A percentile compares a stretch with the other conserved stretches of the same genome.
Evolutionary conservation across 2,888 invertebrate species (phyloP).

Genomic region (Bombylius major): DNA sequence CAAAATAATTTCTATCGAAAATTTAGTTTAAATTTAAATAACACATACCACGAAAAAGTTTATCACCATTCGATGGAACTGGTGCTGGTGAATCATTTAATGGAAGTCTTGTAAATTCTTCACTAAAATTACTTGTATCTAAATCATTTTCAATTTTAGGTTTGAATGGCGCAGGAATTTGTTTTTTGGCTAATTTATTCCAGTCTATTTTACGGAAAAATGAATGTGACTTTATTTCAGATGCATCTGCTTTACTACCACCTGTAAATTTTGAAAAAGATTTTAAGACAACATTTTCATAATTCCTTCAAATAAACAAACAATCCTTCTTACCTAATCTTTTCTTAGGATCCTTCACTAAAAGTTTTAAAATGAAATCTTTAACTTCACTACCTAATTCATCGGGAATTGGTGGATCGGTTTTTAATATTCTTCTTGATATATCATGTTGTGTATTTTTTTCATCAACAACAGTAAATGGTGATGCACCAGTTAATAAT

Average conservation of each 20-base stretch:
- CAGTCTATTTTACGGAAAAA: conserved; percentile 79
- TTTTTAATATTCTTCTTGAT: conserved; percentile 77
- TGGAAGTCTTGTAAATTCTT: conserved; percentile 88
- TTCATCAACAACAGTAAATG: conserved; percentile 92
- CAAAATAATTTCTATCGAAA: background rate
- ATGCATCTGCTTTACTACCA: conserved; percentile 71
- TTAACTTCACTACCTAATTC: conserved; percentile 54
- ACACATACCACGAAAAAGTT: conserved; percentile 63
- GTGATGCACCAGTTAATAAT: conserved; percentile 89
- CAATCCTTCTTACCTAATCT: conserved; percentile 42
- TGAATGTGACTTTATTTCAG: conserved; percentile 77
- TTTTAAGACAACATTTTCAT: background rate
- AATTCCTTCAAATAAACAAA: too few species aligned
- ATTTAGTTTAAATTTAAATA: background rate
- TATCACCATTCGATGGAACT: conserved; percentile 72
- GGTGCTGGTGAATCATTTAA: conserved; percentile 87
- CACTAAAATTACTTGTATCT: conserved; percentile 93
- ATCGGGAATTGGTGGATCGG: conserved; percentile 80
- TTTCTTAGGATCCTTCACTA: conserved; percentile 81
- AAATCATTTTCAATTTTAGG: conserved; percentile 76
- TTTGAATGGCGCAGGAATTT: conserved; percentile 75
- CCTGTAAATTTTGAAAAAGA: conserved; percentile 36
- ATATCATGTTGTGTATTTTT: conserved; percentile 91
- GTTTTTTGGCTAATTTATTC: conserved; percentile 64
- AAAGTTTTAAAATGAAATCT: conserved; percentile 65